phyloP scores from a whole-genome alignment of 2,113 vertebrate genomes.

The Mixornis gularis region DNA sequence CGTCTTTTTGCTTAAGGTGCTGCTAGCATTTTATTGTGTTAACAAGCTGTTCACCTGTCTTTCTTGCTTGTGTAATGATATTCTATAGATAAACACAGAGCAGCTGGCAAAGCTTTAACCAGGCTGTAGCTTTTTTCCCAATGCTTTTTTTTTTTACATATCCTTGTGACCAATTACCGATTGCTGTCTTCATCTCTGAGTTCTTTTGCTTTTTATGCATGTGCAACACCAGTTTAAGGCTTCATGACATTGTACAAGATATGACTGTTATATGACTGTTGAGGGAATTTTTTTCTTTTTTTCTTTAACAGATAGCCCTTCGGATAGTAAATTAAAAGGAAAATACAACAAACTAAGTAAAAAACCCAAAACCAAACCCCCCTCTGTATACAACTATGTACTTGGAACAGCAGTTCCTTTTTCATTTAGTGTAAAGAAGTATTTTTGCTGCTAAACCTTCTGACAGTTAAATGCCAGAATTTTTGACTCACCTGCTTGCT shows the following conservation, averaged over 20 bases:
- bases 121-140: neutral
- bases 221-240: neutral
- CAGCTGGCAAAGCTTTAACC: slow-evolving; percentile 4
- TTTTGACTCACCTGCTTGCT: neutral
- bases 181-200: neutral
- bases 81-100: slow-evolving; percentile 19
- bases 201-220: neutral
- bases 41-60: neutral
- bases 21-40: neutral
- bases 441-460: neutral
- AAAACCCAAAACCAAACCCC: neutral
- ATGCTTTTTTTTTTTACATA: neutral
- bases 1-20: neutral
- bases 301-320: neutral
- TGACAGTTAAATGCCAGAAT: neutral
- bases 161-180: neutral
- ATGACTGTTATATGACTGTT: neutral
- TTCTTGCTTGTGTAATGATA: neutral
- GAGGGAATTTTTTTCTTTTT: neutral
- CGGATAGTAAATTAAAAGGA: neutral
- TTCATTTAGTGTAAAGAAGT: neutral
- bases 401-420: neutral
- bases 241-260: neutral
- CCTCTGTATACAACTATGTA: rapidly evolving
- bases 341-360: neutral